Conservation (phyloP, 2,797 vertebrate genomes). For the Sebastiscus albofasciatus region DNA sequence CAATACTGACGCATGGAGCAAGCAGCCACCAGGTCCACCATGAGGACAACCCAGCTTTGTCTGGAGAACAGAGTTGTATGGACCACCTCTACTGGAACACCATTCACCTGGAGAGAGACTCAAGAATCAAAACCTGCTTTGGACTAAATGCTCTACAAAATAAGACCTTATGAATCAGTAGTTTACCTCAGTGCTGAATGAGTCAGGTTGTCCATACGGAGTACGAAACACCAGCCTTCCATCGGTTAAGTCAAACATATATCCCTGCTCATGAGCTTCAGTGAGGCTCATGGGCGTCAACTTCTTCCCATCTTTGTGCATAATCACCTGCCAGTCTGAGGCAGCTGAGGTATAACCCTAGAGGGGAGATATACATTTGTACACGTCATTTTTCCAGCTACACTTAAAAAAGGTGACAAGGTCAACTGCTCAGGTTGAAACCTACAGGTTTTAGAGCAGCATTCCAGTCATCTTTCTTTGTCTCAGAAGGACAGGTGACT, state of each 20-base stretch:
- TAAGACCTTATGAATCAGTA: too few relatives aligned
- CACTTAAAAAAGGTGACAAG: too few relatives aligned
- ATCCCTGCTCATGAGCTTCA: slow-evolving; percentile 75
- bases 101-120: slow-evolving; percentile 53
- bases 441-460: slow-evolving; percentile 22
- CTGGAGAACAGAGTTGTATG: slow-evolving; percentile 78
- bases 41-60: slow-evolving; percentile 80
- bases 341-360: not conserved
- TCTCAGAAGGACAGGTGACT: slow-evolving; percentile 24
- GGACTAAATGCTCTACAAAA: too few relatives aligned
- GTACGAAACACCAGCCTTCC: slow-evolving; percentile 78
- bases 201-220: slow-evolving; percentile 75
- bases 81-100: slow-evolving; percentile 67
- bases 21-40: slow-evolving; percentile 82
- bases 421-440: too few relatives aligned
- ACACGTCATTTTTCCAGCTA: too few relatives aligned
- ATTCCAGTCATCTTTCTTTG: slow-evolving; percentile 5
- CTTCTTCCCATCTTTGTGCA: slow-evolving; percentile 64
- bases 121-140: too few relatives aligned
- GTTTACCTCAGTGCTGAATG: slow-evolving; percentile 64
- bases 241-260: slow-evolving; percentile 69
- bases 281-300: slow-evolving; percentile 63
- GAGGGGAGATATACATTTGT: too few relatives aligned
- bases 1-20: slow-evolving; percentile 78
- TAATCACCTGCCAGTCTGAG: slow-evolving; percentile 80